These are phyloP conservation scores for Chelonus formosanus DNA, from an alignment of 2,888 invertebrate genomes.

Conservation along the genomic window DNA sequence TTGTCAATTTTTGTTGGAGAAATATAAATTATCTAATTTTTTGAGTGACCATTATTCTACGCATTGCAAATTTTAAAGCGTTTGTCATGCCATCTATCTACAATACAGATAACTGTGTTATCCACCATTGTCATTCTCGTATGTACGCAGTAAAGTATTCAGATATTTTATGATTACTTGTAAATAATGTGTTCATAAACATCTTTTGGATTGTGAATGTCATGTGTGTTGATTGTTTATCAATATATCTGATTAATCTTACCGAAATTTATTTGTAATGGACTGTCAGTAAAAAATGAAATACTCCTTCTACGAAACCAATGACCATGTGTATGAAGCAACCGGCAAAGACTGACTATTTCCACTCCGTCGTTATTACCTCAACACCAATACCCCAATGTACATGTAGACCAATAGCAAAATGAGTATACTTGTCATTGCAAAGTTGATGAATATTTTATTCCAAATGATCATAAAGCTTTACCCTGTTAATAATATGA, in stretches of 20 bases:
- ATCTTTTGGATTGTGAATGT: no score
- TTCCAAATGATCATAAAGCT: not conserved
- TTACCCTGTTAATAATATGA: not conserved
- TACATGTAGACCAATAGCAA: not conserved
- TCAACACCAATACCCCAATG: not conserved
- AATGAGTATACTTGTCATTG: not conserved
- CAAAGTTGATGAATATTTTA: constrained; percentile 17
- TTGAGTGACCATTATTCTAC: no score
- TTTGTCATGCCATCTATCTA: constrained; percentile 32
- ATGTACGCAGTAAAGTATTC: not conserved
- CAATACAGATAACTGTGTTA: constrained; percentile 12
- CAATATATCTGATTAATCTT: no score
- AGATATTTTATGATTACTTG: no score
- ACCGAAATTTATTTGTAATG: no score
- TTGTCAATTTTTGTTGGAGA: no score
- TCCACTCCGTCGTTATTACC: not conserved
- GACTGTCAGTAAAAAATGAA: not conserved
- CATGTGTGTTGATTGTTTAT: no score
- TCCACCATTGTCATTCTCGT: constrained; percentile 26
- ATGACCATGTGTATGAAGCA: constrained; percentile 2
- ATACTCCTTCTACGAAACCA: no score
- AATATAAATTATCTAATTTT: no score
- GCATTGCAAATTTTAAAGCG: not conserved
- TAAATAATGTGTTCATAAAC: no score
- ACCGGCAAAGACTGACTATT: constrained; percentile 25